Base-by-base conservation (phyloP, 2,113 vertebrate genomes). In the Pipa parva region DNA sequence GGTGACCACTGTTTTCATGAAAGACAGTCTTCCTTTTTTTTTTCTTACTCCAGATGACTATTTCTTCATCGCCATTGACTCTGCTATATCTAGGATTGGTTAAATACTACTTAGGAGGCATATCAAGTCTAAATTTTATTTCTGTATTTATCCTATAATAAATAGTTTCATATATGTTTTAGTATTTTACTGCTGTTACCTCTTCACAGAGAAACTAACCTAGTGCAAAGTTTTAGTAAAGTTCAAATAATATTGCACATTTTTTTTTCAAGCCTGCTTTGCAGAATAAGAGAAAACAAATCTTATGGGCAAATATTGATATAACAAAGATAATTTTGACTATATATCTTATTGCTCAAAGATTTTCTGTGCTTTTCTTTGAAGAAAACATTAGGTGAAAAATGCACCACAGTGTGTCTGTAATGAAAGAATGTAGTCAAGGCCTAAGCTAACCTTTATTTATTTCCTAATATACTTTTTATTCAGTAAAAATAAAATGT, bases 381-480 rank as follows among this genome's bases (percentile, higher is more conserved):
- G 20, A 45, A 42, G 29, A 31, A 25, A 28, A 28, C 13, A 22
- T 27, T 42, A 24, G 29, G 49, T 29, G 55, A 22, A 20, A 59
- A 22, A 54, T 45, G 33, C 46, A 52, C 46, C 26, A 17, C 51
- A 29, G 27, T 46, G 22, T 69, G 48, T 42, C 42, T 54, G 52
- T 28, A 22, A 54, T 27, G 31, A 42, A n/a, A 45, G 17, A n/a
- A 24, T 37, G 46, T 36, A 21, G 24, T 57, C 10, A 25, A 69
- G 56, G 65, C 48, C 31, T 52, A 52, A 13, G 17, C 27, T 12
- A 18, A 60, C 36, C 28, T 26, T 51, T 67, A 54, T 54, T 69
- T 69, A 52, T 60, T 69, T 60, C 61, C 37, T 28, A 60, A 22
- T 45, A 42, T 69, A 60, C 12, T 60, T 69, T 68, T 69, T 28